Percentiles rank a stretch among this genome's conserved stretches.
Evolutionary conservation across 1,140 invertebrate species (phyloP).

Genomic region (Patella vulgata): DNA sequence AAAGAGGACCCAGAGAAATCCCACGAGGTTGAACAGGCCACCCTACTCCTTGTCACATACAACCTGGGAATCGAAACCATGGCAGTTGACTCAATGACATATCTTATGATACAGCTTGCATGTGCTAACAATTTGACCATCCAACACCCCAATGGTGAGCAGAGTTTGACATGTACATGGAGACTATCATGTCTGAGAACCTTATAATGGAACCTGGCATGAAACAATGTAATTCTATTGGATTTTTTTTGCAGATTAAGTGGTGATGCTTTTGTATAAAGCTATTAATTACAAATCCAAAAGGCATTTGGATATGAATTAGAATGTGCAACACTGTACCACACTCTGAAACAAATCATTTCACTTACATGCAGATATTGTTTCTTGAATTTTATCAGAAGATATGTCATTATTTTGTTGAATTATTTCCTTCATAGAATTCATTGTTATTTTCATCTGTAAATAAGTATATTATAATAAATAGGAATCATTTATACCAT

Average conservation of each 20-base stretch:
- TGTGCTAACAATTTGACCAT: too few species aligned
- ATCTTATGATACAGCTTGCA: too few species aligned
- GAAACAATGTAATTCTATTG: neutral
- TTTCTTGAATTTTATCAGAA: neutral
- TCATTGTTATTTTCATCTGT: neutral
- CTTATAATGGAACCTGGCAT: too few species aligned
- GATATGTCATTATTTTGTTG: neutral
- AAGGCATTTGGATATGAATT: too few species aligned
- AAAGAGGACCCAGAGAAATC: too few species aligned
- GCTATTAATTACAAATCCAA: too few species aligned
- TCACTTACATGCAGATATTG: neutral
- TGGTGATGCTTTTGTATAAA: neutral
- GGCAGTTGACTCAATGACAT: too few species aligned
- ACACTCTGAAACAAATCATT: neutral
- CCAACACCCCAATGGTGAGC: neutral
- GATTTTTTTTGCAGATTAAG: neutral
- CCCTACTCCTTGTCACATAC: too few species aligned
- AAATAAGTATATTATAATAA: neutral
- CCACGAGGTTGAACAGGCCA: too few species aligned
- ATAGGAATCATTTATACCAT: neutral
- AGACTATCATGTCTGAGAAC: too few species aligned
- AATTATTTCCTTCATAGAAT: neutral
- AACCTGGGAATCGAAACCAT: too few species aligned
- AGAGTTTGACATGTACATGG: slow-evolving; percentile 1
- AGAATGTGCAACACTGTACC: neutral